Evolutionary conservation across 2,113 vertebrate genomes (phyloP).

Genomic region (Ictalurus furcatus): DNA sequence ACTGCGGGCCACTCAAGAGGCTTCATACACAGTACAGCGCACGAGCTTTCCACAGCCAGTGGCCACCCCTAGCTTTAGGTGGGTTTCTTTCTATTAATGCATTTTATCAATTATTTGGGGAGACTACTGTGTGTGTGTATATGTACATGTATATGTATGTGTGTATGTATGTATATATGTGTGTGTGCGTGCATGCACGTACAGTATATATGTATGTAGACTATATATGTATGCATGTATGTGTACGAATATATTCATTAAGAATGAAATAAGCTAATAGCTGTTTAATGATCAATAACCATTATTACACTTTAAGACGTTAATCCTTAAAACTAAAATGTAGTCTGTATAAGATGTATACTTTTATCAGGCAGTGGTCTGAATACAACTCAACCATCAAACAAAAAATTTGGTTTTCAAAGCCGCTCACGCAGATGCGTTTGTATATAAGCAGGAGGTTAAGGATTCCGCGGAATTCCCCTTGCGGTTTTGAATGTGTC

Average conservation of each 20-base stretch:
- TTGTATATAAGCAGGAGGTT: too few species aligned
- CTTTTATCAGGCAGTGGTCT: background rate
- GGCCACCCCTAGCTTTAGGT: conserved; percentile 14
- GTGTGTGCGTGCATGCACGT: background rate
- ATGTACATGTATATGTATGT: conserved; percentile 50
- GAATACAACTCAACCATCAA: background rate
- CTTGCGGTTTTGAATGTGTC: background rate
- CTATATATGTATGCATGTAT: background rate
- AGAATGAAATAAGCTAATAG: background rate
- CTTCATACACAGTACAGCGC: conserved; percentile 14
- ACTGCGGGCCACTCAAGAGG: conserved; percentile 3
- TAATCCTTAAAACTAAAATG: background rate
- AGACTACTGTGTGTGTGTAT: background rate
- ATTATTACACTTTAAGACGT: background rate
- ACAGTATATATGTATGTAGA: background rate
- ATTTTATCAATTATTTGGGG: background rate
- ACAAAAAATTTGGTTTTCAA: background rate
- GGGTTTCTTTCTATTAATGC: background rate
- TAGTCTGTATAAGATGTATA: background rate
- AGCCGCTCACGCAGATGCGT: background rate
- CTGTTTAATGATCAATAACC: background rate
- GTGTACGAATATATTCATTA: background rate
- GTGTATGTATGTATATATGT: background rate
- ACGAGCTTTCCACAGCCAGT: background rate
- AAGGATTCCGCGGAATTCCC: background rate